These are phyloP conservation scores for Pachycephala philippinensis DNA, from an alignment of 2,113 vertebrate genomes.

Conservation along the genomic window DNA sequence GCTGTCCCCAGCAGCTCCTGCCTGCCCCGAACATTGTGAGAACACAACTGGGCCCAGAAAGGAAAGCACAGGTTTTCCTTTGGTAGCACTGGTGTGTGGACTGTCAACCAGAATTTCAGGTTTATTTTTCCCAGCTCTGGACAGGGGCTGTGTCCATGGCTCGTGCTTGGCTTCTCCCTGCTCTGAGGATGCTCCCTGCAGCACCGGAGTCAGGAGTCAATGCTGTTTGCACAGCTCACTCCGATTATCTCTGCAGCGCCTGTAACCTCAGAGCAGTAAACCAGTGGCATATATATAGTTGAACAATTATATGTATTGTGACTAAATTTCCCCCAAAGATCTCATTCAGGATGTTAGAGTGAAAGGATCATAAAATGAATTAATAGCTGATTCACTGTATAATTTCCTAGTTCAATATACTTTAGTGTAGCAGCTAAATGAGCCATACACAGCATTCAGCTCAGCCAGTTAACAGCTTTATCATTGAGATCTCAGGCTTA, in stretches of 20 bases:
- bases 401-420: slow-evolving; percentile 90
- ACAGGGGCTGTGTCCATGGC: not conserved
- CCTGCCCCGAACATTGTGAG: not conserved
- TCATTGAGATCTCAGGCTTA: slow-evolving; percentile 86
- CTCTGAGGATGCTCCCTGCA: not conserved
- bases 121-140: not conserved
- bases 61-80: not conserved
- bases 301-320: slow-evolving; percentile 83
- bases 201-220: not conserved
- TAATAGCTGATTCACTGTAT: slow-evolving; percentile 87
- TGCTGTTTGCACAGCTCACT: slow-evolving; percentile 30
- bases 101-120: not conserved
- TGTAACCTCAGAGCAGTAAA: slow-evolving; percentile 49
- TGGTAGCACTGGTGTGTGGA: rapidly evolving
- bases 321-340: slow-evolving; percentile 84
- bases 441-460: slow-evolving; percentile 82
- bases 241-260: slow-evolving; percentile 9
- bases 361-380: slow-evolving; percentile 87
- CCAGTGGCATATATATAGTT: slow-evolving; percentile 65
- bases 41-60: not conserved
- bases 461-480: slow-evolving; percentile 85
- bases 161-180: not conserved
- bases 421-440: slow-evolving; percentile 86
- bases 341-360: slow-evolving; percentile 82
- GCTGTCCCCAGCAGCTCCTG: not conserved